Evolutionary conservation across 2,797 vertebrate species (phyloP).

Genomic region (Lophius americanus): DNA sequence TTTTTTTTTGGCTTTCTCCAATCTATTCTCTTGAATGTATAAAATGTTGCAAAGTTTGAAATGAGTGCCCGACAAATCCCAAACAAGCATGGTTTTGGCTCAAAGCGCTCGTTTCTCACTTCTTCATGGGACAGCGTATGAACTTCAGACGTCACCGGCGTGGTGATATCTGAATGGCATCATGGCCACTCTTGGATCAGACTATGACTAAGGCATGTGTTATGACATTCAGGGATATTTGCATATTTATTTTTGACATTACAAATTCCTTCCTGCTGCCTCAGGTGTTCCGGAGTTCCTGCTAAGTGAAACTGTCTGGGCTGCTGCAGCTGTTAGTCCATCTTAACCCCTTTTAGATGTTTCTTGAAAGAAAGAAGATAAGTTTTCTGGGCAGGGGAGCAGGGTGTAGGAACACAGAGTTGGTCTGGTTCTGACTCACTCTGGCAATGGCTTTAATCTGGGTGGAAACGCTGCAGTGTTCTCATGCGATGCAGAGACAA

Average conservation of each 20-base stretch:
- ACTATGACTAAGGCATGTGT: constrained; percentile 68
- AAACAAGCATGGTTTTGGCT: constrained; percentile 38
- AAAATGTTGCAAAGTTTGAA: neutral
- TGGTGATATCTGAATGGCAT: constrained; percentile 47
- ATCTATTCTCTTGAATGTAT: neutral
- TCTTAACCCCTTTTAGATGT: constrained; percentile 63
- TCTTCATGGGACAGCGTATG: constrained; percentile 12
- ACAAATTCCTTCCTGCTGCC: constrained; percentile 60
- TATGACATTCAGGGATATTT: constrained; percentile 78
- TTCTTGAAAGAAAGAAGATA: constrained; percentile 51
- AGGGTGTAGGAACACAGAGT: constrained; percentile 56
- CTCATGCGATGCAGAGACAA: constrained; percentile 67
- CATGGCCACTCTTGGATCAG: constrained; percentile 51
- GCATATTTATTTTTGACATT: constrained; percentile 79
- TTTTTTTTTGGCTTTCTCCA: neutral
- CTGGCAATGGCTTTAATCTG: constrained; percentile 70
- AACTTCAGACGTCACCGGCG: constrained; percentile 45
- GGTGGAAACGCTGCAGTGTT: constrained; percentile 61
- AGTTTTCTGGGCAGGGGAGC: constrained; percentile 45
- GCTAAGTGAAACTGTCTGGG: constrained; percentile 65
- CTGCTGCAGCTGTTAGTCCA: constrained; percentile 49
- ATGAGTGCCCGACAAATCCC: neutral
- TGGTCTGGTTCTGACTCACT: constrained; percentile 67
- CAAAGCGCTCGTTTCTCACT: constrained; percentile 37
- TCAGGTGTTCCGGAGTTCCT: constrained; percentile 56